A percentile compares a stretch with the other conserved stretches of the same genome.
phyloP scores from a whole-genome alignment of 2,113 vertebrate genomes.

The Dipodomys merriami region DNA sequence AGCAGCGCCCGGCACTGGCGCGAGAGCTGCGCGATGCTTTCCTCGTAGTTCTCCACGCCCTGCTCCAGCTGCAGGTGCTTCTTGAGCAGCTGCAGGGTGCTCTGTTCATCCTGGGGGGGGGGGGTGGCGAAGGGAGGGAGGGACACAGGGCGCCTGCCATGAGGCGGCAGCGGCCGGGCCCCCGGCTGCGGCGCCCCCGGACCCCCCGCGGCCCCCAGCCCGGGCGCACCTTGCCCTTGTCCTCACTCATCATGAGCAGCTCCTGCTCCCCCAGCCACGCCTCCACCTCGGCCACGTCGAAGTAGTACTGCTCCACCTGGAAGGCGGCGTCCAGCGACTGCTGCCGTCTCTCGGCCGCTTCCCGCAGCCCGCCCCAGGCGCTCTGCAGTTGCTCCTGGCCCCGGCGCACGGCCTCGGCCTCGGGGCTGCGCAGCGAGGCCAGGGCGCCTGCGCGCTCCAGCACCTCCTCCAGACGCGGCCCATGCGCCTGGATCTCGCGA shows the following conservation, averaged over 20 bases:
- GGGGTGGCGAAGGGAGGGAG: constrained; percentile 20
- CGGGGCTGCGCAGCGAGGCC: constrained; percentile 90
- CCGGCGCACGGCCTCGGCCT: constrained; percentile 87
- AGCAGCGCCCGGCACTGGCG: constrained; percentile 94
- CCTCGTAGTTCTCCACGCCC: constrained; percentile 95
- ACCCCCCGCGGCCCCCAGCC: not conserved
- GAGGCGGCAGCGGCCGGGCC: not conserved
- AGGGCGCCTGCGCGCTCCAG: constrained; percentile 90
- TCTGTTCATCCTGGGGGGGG: constrained; percentile 91
- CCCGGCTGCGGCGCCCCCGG: not conserved
- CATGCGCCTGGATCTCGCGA: constrained; percentile 93
- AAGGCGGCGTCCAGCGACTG: constrained; percentile 92
- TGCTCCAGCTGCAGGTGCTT: constrained; percentile 95
- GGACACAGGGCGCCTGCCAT: not conserved
- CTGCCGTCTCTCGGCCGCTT: constrained; percentile 91
- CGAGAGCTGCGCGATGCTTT: constrained; percentile 95
- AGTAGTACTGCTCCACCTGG: constrained; percentile 96
- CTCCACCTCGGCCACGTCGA: constrained; percentile 94
- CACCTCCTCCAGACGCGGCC: constrained; percentile 90
- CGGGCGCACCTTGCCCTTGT: constrained; percentile 94
- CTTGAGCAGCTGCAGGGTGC: constrained; percentile 95
- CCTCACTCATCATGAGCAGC: constrained; percentile 96
- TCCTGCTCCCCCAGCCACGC: constrained; percentile 97
- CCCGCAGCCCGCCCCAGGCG: constrained; percentile 89
- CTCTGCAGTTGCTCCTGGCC: constrained; percentile 89